Evolutionary conservation across 1,140 invertebrate species (phyloP).

Genomic region (Lasioglossum albipes): DNA sequence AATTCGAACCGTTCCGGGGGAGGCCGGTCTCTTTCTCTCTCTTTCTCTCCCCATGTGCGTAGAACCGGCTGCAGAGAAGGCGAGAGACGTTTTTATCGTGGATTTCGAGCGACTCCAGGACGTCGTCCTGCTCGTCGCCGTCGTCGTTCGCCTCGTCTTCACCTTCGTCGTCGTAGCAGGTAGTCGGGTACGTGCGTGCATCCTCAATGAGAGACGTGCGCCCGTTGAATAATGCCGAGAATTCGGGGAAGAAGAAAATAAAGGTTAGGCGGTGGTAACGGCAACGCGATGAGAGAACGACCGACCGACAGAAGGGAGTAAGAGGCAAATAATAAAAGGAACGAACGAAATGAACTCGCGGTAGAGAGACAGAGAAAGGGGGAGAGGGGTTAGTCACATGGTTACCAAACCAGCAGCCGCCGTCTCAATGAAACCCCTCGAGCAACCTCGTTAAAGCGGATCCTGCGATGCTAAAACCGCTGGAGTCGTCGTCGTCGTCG

Average conservation of each 20-base stretch:
- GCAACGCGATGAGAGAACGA: slow-evolving; percentile 14
- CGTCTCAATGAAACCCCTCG: slow-evolving; percentile 63
- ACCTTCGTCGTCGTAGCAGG: slow-evolving; percentile 46
- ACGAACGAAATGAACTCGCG: slow-evolving; percentile 32
- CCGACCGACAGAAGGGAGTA: slow-evolving; percentile 16
- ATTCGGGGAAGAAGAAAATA: slow-evolving; percentile 64
- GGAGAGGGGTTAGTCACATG: slow-evolving; percentile 49
- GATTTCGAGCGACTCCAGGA: slow-evolving; percentile 47
- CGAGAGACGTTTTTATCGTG: slow-evolving; percentile 60
- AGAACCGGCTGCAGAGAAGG: slow-evolving; percentile 37
- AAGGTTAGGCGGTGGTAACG: slow-evolving; percentile 43
- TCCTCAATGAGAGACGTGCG: slow-evolving; percentile 65
- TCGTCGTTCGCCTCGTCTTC: slow-evolving; percentile 26
- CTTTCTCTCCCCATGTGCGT: slow-evolving; percentile 1
- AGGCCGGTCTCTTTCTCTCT: neutral
- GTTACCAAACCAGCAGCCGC: slow-evolving; percentile 58
- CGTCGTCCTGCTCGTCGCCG: slow-evolving; percentile 12
- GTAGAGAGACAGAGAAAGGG: neutral
- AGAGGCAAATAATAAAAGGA: slow-evolving; percentile 59
- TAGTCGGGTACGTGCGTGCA: slow-evolving; percentile 60
- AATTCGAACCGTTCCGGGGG: slow-evolving; percentile 29
- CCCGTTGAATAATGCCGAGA: slow-evolving; percentile 66
- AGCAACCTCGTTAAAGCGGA: slow-evolving; percentile 62
- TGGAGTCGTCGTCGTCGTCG: neutral
- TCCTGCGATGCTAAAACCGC: slow-evolving; percentile 35